A percentile compares a stretch with the other conserved stretches of the same genome.
Evolutionary conservation across 2,113 vertebrate species (phyloP).

Genomic region (Phoxinus phoxinus): DNA sequence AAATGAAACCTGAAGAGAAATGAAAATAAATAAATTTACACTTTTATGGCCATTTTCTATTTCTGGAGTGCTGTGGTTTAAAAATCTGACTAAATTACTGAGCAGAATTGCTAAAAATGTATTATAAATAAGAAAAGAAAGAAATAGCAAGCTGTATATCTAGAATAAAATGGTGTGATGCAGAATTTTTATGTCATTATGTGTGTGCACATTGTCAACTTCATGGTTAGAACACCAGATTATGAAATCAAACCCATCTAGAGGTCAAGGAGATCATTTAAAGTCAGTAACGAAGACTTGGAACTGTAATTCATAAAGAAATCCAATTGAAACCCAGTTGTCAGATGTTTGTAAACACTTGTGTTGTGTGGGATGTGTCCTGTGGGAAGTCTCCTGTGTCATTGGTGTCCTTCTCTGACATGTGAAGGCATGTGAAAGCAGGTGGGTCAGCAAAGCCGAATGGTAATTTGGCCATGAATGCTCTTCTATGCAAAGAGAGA

Average conservation of each 20-base stretch:
- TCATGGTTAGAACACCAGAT: neutral
- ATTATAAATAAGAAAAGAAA: neutral
- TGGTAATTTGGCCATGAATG: conserved; percentile 38
- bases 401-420: neutral
- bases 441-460: conserved; percentile 23
- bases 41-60: neutral
- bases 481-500: conserved; percentile 8
- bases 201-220: neutral
- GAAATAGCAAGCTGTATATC: neutral
- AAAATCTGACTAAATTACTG: neutral
- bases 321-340: neutral
- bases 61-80: neutral
- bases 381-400: neutral
- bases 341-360: neutral
- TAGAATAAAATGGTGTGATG: neutral
- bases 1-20: neutral
- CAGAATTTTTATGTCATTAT: too few relatives aligned
- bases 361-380: neutral
- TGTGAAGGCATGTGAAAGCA: neutral
- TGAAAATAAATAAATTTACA: neutral
- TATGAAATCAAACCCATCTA: neutral
- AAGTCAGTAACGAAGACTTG: neutral
- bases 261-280: neutral
- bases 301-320: neutral
- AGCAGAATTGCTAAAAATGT: neutral